phyloP scores from a whole-genome alignment of 2,797 vertebrate genomes.

The Alfaro cultratus region DNA sequence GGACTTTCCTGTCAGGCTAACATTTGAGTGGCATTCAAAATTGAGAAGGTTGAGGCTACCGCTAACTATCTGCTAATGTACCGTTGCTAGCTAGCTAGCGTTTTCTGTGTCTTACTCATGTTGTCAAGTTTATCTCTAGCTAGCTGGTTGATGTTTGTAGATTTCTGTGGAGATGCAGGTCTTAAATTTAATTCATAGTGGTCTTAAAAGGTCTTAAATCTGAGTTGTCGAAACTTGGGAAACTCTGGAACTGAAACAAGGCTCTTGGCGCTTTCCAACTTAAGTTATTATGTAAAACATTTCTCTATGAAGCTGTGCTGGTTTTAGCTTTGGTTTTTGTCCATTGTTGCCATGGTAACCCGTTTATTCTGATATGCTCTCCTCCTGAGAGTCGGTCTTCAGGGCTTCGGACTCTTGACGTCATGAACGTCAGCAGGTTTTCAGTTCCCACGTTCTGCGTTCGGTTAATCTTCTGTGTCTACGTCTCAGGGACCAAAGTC shows the following conservation, averaged over 20 bases:
- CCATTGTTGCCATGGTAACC: not conserved
- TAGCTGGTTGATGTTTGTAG: too few relatives aligned
- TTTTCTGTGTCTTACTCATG: too few relatives aligned
- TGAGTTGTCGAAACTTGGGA: too few relatives aligned
- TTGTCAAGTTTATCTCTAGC: too few relatives aligned
- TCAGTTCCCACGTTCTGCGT: slow-evolving; percentile 9
- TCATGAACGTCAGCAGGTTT: not conserved
- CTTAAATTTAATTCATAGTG: too few relatives aligned
- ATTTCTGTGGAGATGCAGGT: too few relatives aligned
- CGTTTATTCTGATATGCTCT: not conserved
- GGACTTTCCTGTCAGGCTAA: too few relatives aligned
- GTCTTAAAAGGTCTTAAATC: too few relatives aligned
- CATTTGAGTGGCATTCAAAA: too few relatives aligned
- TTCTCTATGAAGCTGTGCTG: not conserved
- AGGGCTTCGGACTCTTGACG: rapidly evolving
- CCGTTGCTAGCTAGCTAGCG: too few relatives aligned
- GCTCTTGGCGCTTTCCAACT: not conserved
- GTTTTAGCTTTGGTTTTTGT: not conserved
- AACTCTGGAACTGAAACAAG: not conserved
- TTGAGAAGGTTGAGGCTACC: too few relatives aligned
- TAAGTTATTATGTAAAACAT: not conserved
- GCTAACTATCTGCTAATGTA: too few relatives aligned
- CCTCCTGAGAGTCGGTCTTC: not conserved
- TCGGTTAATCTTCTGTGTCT: slow-evolving; percentile 37
- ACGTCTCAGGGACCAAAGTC: slow-evolving; percentile 40